Evolutionary conservation across 2,888 invertebrate species (phyloP), one percentile per base, ranked within the genome.

Genomic region (Cheilosia grossa): DNA sequence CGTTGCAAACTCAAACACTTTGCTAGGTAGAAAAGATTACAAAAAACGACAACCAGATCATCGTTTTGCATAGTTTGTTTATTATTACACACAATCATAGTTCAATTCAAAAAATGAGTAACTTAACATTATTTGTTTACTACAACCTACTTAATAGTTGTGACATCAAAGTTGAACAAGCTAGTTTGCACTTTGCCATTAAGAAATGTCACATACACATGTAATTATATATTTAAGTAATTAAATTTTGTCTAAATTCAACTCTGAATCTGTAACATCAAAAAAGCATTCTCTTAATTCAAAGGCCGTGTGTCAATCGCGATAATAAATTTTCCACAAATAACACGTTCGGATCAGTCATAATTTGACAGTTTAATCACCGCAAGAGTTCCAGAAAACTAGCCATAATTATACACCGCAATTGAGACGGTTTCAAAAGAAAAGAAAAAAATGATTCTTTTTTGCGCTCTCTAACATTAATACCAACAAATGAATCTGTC

Each of bases 41-140:
- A 37, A 17, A 47, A 19, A 47, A 17, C 47, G 47, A 9, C 47
- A 19, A 19, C 47, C 19, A 47, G 17, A 17, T 47, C 17, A 47
- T 47, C 47, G 47, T 47, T 17, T 19, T 19, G 47, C 47, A 17
- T 47, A 17, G 5, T 51, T n/a, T 49, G 17, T 61, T 61, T 61
- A n/a, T 7, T 63, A 49, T 63, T 49, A 47, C 47, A 19, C 47
- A 47, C 47, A 47, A 37, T 19, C 47, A 47, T 47, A 30, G 30
- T 19, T 47, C 47, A 47, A 47, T 44, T 44, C 6, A 44, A n/a
- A 17, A 33, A 13, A 19, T 63, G 10, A 21, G 27, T 24, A 13
- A 19, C 42, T 53, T 53, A 53, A 53, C 17, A 47, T 53, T 53
- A 21, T 53, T 13, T 27, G 21, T 53, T 53, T 15, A 53, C 51